A percentile compares a stretch with the other conserved stretches of the same genome.
Conservation (phyloP, 1,140 invertebrate genomes). For the Diorhabda elongata region DNA sequence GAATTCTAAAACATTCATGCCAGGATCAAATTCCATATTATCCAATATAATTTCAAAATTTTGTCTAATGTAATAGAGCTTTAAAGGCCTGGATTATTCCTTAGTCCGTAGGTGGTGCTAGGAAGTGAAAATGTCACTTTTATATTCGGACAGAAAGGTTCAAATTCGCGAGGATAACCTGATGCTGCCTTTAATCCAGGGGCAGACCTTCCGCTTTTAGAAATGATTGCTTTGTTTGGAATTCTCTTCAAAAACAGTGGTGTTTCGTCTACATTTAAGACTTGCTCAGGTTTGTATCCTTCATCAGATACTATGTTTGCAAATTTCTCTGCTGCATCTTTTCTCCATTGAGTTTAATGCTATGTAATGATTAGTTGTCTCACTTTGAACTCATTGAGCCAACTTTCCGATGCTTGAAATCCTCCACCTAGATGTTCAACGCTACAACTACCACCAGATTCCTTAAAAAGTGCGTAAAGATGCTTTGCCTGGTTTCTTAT, state of each 20-base stretch:
- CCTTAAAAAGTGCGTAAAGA: slow-evolving; percentile 5
- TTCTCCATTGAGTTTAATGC: slow-evolving; percentile 25
- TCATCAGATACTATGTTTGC: slow-evolving; percentile 32
- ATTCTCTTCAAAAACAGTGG: slow-evolving; percentile 11
- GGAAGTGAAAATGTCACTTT: too few relatives aligned
- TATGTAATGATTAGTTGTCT: slow-evolving; percentile 23
- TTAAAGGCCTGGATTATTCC: too few relatives aligned
- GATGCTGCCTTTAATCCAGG: slow-evolving; percentile 38
- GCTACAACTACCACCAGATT: slow-evolving; percentile 5
- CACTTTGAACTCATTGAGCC: slow-evolving; percentile 34
- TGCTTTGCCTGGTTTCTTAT: not conserved
- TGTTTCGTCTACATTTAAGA: slow-evolving; percentile 21
- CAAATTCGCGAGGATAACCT: too few relatives aligned
- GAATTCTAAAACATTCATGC: too few relatives aligned
- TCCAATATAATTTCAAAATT: too few relatives aligned
- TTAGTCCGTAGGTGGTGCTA: too few relatives aligned
- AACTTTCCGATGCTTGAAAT: slow-evolving; percentile 8
- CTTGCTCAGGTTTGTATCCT: slow-evolving; percentile 26
- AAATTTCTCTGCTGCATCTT: slow-evolving; percentile 21
- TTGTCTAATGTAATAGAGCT: too few relatives aligned
- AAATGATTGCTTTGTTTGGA: slow-evolving; percentile 38
- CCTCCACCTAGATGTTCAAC: slow-evolving; percentile 4
- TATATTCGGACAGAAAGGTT: too few relatives aligned
- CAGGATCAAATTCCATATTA: too few relatives aligned
- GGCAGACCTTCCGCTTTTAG: slow-evolving; percentile 30